Base-by-base conservation (phyloP, 2,797 vertebrate species). In the Graptemys geographica region DNA sequence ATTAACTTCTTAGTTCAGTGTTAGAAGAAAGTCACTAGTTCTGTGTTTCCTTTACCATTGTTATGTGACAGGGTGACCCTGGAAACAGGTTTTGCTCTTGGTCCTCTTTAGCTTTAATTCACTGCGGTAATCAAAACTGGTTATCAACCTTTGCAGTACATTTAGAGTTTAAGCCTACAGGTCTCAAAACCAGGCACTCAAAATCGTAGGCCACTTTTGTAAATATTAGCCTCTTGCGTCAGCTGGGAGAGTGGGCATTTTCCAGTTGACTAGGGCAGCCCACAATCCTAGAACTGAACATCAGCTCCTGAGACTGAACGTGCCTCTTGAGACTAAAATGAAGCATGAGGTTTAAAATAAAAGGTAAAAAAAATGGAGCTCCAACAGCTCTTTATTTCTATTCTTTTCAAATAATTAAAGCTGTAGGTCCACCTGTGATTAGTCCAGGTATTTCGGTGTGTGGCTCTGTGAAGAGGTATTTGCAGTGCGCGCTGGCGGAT, bases 341-440 rank as follows among this genome's bases (percentile, higher is more conserved):
- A 90, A 94, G 78, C 57, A 62, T 3, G 3, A 81, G 16, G 19
- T 93, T 93, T 93, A 83, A 91, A 94, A 94, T 93, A 21, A 93
- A 91, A 87, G 8, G 53, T 79, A 18, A 85, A 93, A 95, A 95
- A 85, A 31, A 44, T 8, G 2, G 69, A 78, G n/a, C 18, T 92
- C 93, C 49, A 84, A 41, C 79, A 89, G 52, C 76, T 86, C 49
- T 86, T 88, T 90, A 28, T 90, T 90, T 76, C 27, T 28, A 51
- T 65, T 51, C 65, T 93, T 95, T 94, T 89, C 53, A 76, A 81
- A 79, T 89, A 96, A 97, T 96, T 94, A 95, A 96, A 96, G 69
- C 89, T 93, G 91, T 87, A 90, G 88, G 91, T 93, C 88, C 95
- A 69, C 87, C 88, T 96, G 76, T 95, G 89, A 87, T 93, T 95